Base-by-base conservation (phyloP, 2,888 invertebrate species). In the Clusia tigrina region DNA sequence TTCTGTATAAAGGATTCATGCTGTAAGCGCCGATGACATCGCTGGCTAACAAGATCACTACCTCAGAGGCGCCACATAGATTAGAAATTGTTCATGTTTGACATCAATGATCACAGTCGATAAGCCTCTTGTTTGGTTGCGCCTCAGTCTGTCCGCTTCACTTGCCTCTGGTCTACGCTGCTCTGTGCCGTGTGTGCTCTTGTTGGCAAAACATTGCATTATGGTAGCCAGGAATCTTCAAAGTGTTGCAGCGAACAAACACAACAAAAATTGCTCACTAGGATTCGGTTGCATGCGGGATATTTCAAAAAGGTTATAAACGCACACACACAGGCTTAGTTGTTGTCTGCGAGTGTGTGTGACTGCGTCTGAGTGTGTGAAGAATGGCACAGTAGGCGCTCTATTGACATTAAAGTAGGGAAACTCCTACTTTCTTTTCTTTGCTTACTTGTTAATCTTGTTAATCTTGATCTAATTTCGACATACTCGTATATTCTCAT, bases 321-420 rank as follows among this genome's bases (percentile, higher is more conserved):
- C 42, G n/a, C n/a, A 32, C 12, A 32, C 6, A 42, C 42, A n/a
- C 42, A 42, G 12, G 25, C 53, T 10, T n/a, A 25, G 3, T n/a
- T 6, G 37, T 15, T 38, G 22, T 15, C 20, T 15, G 32, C 54
- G 26, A 20, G 65, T 58, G 63, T 65, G 53, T 25, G 56, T 77
- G 74, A 20, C 64, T 58, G 63, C 65, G 53, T 25, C 54, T 77
- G 74, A 77, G 78, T 78, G 67, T 67, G 72, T 75, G 78, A 74
- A 78, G 77, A 74, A 78, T 74, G 74, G 68, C 74, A 74, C 74
- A 74, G 78, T 74, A 76, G 77, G 78, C 69, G 67, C 75, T 73
- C 61, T 73, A 71, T 69, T 74, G 68, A 71, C 42, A 52, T 32
- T 53, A 60, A 24, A 62, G 58, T 54, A 17, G 15, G 26, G n/a